phyloP scores from a whole-genome alignment of 2,888 invertebrate species.

The Cepaea hortensis region DNA sequence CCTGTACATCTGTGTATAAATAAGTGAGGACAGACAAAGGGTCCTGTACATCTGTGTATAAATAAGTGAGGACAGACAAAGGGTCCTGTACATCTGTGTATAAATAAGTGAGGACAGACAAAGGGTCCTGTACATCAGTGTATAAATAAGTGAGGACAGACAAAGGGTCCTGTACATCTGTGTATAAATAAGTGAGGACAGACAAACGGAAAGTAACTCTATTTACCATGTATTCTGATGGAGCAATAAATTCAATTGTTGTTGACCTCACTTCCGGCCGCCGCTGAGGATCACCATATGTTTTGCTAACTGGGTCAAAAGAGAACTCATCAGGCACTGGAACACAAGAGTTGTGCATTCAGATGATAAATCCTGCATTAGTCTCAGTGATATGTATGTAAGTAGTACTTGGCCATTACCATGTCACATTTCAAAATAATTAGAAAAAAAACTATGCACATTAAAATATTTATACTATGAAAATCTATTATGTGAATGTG shows the following conservation, averaged over 20 bases:
- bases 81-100: no score
- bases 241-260: constrained; percentile 98
- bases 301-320: constrained; percentile 95
- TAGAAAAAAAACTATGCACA: no score
- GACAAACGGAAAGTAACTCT: neutral
- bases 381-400: neutral
- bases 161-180: neutral
- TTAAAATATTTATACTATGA: no score
- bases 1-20: no score
- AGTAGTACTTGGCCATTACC: no score
- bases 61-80: neutral
- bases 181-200: neutral
- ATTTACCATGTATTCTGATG: constrained; percentile 81
- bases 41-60: neutral
- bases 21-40: no score
- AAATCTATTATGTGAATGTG: no score
- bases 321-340: constrained; percentile 98
- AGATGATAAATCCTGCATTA: neutral
- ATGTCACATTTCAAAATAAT: neutral
- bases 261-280: constrained; percentile 96
- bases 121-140: no score
- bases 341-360: constrained; percentile 58
- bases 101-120: no score
- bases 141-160: no score
- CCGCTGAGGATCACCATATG: constrained; percentile 95